Percentiles rank a stretch among this genome's conserved stretches.
These are phyloP conservation scores for Sphyrna mokarran DNA, from an alignment of 2,113 vertebrate species.

Conservation along the genomic window DNA sequence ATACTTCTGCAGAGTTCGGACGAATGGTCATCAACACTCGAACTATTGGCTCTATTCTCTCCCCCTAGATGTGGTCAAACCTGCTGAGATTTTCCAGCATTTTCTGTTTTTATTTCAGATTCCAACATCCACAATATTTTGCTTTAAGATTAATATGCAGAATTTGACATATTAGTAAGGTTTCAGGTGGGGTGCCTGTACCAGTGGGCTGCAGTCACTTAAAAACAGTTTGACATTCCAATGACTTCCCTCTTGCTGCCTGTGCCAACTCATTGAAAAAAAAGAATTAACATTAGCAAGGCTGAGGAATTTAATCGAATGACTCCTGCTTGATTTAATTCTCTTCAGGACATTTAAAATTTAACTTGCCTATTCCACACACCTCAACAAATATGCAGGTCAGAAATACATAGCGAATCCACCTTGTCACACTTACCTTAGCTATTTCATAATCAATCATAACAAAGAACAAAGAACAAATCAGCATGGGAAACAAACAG, in stretches of 20 bases:
- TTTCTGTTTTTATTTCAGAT: no score
- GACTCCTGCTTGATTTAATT: neutral
- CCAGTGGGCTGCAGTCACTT: no score
- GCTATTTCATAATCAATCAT: neutral
- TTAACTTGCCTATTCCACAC: neutral
- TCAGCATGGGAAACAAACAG: no score
- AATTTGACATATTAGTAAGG: neutral
- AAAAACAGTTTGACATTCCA: neutral
- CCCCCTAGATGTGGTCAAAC: no score
- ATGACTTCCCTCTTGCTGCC: neutral
- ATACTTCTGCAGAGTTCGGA: no score
- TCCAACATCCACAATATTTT: no score
- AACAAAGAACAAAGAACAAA: no score
- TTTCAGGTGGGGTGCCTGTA: neutral
- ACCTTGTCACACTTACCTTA: neutral
- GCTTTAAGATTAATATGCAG: neutral
- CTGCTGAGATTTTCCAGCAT: no score
- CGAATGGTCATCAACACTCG: no score
- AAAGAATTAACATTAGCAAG: neutral
- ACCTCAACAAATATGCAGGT: neutral
- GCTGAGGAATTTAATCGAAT: neutral
- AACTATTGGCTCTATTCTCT: no score
- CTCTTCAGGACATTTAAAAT: neutral
- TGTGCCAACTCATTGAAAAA: neutral
- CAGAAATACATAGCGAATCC: neutral